Evolutionary conservation across 2,888 invertebrate genomes (phyloP).

Genomic region (Pyrgus malvae): DNA sequence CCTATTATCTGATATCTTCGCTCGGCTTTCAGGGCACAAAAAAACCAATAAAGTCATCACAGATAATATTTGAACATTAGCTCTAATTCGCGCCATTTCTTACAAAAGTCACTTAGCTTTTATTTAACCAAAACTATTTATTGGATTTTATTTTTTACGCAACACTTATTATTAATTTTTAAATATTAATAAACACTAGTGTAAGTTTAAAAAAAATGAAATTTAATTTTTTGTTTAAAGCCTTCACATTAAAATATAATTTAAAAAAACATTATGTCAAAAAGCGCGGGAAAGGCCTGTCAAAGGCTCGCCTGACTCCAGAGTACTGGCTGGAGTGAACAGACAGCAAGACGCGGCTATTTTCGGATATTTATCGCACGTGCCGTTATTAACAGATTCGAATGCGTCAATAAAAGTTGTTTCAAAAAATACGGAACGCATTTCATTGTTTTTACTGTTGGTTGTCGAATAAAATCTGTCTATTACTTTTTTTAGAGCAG

Average conservation of each 20-base stretch:
- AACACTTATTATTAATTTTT: background rate
- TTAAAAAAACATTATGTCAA: background rate
- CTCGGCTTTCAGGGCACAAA: conserved; percentile 29
- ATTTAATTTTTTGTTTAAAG: no score
- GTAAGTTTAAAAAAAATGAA: background rate
- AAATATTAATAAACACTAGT: background rate
- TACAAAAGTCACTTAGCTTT: no score
- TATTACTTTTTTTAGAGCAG: no score
- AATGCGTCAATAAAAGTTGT: conserved; percentile 25
- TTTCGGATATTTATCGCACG: conserved; percentile 32
- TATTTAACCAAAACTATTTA: background rate
- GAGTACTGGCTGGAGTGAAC: conserved; percentile 31
- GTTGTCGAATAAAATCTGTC: no score
- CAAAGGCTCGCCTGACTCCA: conserved; percentile 32
- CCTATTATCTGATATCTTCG: conserved; percentile 33
- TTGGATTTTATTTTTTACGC: no score
- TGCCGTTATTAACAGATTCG: conserved; percentile 24
- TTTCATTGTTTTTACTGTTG: no score
- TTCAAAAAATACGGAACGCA: no score
- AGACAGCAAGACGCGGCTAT: conserved; percentile 30
- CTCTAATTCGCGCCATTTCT: conserved; percentile 19
- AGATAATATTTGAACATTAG: conserved; percentile 19
- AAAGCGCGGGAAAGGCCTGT: conserved; percentile 25
- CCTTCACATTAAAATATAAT: no score
- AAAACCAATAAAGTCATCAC: conserved; percentile 29